phyloP scores from a whole-genome alignment of 2,888 invertebrate genomes.

The Stenotaenia linearis region DNA sequence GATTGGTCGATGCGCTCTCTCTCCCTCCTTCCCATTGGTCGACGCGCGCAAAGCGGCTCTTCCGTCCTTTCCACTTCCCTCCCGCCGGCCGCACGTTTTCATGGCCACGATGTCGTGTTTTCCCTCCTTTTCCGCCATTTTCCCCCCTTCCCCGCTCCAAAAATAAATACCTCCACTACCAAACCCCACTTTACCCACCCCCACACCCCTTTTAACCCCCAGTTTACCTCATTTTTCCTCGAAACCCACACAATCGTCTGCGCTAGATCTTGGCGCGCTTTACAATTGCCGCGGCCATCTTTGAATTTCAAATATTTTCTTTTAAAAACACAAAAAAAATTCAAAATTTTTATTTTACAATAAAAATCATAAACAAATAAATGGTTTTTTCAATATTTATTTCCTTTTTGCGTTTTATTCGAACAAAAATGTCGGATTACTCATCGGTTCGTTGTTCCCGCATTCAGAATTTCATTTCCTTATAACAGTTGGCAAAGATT shows the following conservation, averaged over 20 bases:
- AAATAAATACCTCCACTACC: not conserved
- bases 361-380: not conserved
- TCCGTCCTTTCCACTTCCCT: not conserved
- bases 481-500: not conserved
- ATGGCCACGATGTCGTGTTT: not conserved
- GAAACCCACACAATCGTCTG: not conserved
- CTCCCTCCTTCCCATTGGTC: not conserved
- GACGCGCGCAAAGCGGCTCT: not conserved
- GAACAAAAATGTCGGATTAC: not conserved
- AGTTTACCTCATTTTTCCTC: not conserved
- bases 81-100: not conserved
- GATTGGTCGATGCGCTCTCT: not conserved
- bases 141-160: no score
- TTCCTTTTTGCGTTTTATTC: no score
- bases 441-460: not conserved
- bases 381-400: not conserved
- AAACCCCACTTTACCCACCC: not conserved
- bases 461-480: not conserved
- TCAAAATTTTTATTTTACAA: not conserved
- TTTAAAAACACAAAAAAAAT: not conserved
- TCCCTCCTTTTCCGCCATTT: not conserved
- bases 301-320: not conserved
- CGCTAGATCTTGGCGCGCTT: not conserved
- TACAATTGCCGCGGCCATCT: not conserved
- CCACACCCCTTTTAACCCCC: not conserved